Evolutionary conservation across 2,888 invertebrate genomes (phyloP).

Genomic region (Orthosia cruda): DNA sequence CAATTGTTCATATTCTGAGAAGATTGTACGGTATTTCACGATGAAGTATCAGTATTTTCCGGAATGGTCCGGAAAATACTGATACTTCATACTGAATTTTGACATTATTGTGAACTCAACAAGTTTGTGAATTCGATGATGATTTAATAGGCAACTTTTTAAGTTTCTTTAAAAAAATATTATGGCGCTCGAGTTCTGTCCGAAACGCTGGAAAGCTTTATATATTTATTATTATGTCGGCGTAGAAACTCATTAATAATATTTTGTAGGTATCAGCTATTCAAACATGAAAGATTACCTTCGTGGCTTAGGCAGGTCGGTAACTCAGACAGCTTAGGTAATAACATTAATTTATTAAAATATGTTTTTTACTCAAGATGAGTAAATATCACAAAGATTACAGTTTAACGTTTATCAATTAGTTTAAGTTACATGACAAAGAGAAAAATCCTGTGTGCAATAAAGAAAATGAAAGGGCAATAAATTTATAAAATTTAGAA

Average conservation of each 20-base stretch:
- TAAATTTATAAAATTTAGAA: too few relatives aligned
- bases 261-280: constrained; percentile 16
- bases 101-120: neutral
- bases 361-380: neutral
- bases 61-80: too few relatives aligned
- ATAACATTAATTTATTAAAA: constrained; percentile 28
- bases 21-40: constrained; percentile 19
- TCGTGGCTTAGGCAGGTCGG: neutral
- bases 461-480: neutral
- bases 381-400: neutral
- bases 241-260: constrained; percentile 7
- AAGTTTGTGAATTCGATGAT: neutral
- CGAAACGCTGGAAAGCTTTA: neutral
- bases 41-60: too few relatives aligned
- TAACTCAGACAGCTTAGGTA: neutral
- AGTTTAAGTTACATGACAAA: neutral
- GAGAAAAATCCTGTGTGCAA: neutral
- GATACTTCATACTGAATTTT: constrained; percentile 2
- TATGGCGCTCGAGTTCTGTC: neutral
- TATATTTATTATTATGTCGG: neutral
- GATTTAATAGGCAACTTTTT: neutral
- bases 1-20: constrained; percentile 47
- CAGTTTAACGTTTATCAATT: neutral
- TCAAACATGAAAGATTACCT: constrained; percentile 28
- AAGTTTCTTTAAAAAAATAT: too few relatives aligned